A percentile compares a stretch with the other conserved stretches of the same genome.
Conservation (phyloP, 1,140 invertebrate species). For the Drosophila guanche region DNA sequence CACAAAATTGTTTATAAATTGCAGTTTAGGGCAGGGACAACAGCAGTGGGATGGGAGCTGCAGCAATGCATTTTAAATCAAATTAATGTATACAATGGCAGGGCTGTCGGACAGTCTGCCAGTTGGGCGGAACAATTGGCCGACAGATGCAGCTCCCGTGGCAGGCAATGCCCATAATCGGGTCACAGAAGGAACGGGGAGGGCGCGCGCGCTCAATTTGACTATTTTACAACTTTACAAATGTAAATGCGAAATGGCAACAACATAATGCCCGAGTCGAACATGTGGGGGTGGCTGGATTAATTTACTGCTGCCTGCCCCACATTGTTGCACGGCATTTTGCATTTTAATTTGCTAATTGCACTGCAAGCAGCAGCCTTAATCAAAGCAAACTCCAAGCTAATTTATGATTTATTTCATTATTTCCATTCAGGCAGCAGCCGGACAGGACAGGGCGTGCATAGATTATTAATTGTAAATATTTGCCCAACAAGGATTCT, state of each 20-base stretch:
- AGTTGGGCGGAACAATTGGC: neutral
- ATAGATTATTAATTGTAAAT: too few species aligned
- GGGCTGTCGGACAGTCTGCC: slow-evolving; percentile 27
- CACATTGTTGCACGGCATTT: slow-evolving; percentile 7
- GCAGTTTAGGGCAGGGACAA: slow-evolving; percentile 20
- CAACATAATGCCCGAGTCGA: slow-evolving; percentile 31
- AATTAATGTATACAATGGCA: slow-evolving; percentile 72
- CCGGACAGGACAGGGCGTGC: too few species aligned
- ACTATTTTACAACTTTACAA: slow-evolving; percentile 10
- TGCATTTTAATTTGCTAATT: slow-evolving; percentile 43
- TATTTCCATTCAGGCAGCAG: neutral
- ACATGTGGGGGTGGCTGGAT: slow-evolving; percentile 26
- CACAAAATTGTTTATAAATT: slow-evolving; percentile 58
- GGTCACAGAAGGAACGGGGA: neutral
- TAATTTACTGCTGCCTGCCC: slow-evolving; percentile 10
- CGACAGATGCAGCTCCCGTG: too few species aligned
- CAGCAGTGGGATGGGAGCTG: neutral
- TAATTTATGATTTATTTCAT: slow-evolving; percentile 7
- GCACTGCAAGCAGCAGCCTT: neutral
- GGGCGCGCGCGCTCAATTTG: slow-evolving; percentile 27
- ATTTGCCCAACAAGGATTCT: too few species aligned
- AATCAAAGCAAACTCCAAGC: too few species aligned
- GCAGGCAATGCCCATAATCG: slow-evolving; percentile 2
- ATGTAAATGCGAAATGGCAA: slow-evolving; percentile 42
- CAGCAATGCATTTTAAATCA: slow-evolving; percentile 62